Conservation (phyloP, 1,140 invertebrate genomes). For the Drosophila subpulchrella region DNA sequence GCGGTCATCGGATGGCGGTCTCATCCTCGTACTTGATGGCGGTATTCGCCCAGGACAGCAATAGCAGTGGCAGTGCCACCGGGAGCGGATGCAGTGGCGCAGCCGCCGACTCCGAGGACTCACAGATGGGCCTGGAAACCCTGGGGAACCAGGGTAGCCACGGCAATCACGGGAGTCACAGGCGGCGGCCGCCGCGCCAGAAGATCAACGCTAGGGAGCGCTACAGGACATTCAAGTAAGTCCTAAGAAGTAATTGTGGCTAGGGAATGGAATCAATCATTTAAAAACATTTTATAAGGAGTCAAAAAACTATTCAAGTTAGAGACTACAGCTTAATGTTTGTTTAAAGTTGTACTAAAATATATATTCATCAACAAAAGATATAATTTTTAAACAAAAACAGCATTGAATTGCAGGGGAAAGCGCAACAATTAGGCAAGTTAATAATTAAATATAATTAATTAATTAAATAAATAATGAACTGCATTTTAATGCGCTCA, state of each 20-base stretch:
- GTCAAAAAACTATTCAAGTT: no score
- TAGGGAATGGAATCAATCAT: no score
- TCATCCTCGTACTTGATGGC: slow-evolving; percentile 29
- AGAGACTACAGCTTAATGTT: no score
- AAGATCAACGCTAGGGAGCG: slow-evolving; percentile 90
- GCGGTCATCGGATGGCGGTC: slow-evolving; percentile 19
- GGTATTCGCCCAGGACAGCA: slow-evolving; percentile 25
- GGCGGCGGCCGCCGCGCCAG: slow-evolving; percentile 85
- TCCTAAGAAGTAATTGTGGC: neutral
- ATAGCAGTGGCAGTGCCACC: slow-evolving; percentile 30
- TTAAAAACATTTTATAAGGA: no score
- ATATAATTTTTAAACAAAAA: no score
- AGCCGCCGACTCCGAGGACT: slow-evolving; percentile 57
- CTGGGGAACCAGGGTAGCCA: neutral
- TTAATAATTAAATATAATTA: no score
- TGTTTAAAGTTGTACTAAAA: no score
- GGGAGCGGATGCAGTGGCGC: slow-evolving; percentile 19
- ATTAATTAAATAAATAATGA: no score
- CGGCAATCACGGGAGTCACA: neutral
- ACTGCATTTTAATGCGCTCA: no score
- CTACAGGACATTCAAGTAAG: slow-evolving; percentile 90
- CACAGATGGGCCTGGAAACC: neutral
- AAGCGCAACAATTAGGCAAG: no score
- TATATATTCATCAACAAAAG: no score
- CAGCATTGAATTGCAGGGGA: no score